These are phyloP conservation scores for Drosophila ficusphila DNA, from an alignment of 1,140 invertebrate species.

Conservation along the genomic window DNA sequence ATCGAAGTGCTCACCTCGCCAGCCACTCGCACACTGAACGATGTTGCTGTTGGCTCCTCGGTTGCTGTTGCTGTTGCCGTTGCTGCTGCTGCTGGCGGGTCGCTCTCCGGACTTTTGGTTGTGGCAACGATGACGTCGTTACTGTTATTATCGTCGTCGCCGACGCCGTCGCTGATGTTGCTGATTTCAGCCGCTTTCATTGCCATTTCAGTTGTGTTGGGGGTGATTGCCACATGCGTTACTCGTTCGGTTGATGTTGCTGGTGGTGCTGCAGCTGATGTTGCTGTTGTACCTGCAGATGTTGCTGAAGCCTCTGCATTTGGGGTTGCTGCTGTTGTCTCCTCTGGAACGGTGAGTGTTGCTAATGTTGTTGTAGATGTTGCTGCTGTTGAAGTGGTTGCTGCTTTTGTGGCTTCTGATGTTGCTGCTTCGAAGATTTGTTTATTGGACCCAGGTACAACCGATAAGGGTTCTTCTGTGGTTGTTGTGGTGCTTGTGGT, in stretches of 20 bases:
- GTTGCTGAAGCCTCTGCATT: neutral
- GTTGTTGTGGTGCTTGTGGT: neutral
- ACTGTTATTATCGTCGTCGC: slow-evolving; percentile 42
- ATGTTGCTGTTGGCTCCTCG: slow-evolving; percentile 25
- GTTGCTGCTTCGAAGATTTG: neutral
- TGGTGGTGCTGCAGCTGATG: slow-evolving; percentile 2
- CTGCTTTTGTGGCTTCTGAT: slow-evolving; percentile 6
- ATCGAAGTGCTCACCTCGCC: slow-evolving; percentile 57
- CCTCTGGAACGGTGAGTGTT: neutral
- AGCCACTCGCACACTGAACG: slow-evolving; percentile 70
- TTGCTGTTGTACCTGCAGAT: neutral
- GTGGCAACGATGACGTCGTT: slow-evolving; percentile 34
- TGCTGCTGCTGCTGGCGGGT: slow-evolving; percentile 29
- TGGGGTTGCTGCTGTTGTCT: slow-evolving; percentile 11
- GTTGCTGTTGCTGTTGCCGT: slow-evolving; percentile 35
- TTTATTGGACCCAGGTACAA: neutral
- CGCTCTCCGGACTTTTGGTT: slow-evolving; percentile 38
- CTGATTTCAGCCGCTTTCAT: slow-evolving; percentile 45
- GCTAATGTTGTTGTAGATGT: slow-evolving; percentile 3
- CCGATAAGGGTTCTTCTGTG: neutral
- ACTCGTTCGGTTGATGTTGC: slow-evolving; percentile 17
- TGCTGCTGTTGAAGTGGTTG: slow-evolving; percentile 13
- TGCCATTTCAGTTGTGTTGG: slow-evolving; percentile 51
- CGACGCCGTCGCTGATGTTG: slow-evolving; percentile 14
- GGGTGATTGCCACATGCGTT: slow-evolving; percentile 23